Conservation (phyloP, 2,797 vertebrate species). For the Pangasius djambal region DNA sequence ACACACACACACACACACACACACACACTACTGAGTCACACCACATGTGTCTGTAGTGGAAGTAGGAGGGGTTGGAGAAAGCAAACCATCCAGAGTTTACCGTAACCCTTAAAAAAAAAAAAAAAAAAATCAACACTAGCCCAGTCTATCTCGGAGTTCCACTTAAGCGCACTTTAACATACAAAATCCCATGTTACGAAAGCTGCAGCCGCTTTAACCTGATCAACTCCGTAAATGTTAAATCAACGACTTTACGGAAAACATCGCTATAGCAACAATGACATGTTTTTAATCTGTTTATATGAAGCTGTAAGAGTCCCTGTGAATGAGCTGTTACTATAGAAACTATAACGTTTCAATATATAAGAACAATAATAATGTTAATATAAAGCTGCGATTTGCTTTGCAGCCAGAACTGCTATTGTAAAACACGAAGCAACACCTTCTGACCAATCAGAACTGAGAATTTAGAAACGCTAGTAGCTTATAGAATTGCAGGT, state of each 20-base stretch:
- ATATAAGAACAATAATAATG: neutral
- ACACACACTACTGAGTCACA: neutral
- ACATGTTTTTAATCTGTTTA: neutral
- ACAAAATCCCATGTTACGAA: neutral
- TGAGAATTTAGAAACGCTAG: neutral
- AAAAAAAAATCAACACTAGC: neutral
- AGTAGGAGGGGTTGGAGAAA: conserved; percentile 7
- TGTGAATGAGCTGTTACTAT: neutral
- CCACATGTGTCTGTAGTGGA: neutral
- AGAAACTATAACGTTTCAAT: neutral
- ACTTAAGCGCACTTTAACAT: neutral
- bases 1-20: neutral
- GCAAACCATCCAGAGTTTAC: neutral
- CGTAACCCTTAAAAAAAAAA: neutral
- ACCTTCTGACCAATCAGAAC: neutral
- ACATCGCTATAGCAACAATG: neutral
- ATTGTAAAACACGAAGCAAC: neutral
- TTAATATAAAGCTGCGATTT: neutral
- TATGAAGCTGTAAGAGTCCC: neutral
- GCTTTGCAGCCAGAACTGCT: neutral
- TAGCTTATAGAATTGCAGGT: neutral
- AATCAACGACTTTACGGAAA: neutral
- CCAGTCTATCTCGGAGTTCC: neutral
- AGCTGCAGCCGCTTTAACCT: neutral
- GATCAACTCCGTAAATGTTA: neutral